These are phyloP conservation scores for Chironomus tepperi DNA, from an alignment of 1,140 invertebrate species.

Conservation along the genomic window DNA sequence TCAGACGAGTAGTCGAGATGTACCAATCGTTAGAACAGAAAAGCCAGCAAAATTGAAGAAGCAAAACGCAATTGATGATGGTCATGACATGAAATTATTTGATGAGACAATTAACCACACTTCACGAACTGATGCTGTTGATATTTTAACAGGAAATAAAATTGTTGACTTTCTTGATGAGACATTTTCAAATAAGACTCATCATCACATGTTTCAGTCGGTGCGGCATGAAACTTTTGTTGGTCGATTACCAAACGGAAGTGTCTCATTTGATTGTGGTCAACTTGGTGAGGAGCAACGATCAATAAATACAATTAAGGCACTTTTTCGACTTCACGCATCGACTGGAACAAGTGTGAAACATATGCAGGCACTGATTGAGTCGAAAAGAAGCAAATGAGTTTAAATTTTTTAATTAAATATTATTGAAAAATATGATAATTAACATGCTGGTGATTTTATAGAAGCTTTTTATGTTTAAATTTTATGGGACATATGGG, in stretches of 20 bases:
- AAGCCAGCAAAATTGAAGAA: slow-evolving; percentile 34
- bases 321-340: slow-evolving; percentile 54
- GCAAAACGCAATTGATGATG: slow-evolving; percentile 38
- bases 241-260: slow-evolving; percentile 42
- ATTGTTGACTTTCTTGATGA: not conserved
- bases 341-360: slow-evolving; percentile 40
- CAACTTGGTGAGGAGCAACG: slow-evolving; percentile 40
- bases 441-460: too few relatives aligned
- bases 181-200: not conserved
- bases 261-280: slow-evolving; percentile 39
- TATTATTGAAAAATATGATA: too few relatives aligned
- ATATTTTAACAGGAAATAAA: not conserved
- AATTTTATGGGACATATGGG: too few relatives aligned
- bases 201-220: not conserved
- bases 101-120: slow-evolving; percentile 27
- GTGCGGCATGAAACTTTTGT: not conserved
- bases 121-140: not conserved
- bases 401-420: not conserved
- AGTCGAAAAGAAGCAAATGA: slow-evolving; percentile 31
- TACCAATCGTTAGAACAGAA: slow-evolving; percentile 50
- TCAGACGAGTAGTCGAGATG: slow-evolving; percentile 49
- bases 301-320: slow-evolving; percentile 58
- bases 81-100: slow-evolving; percentile 47
- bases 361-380: slow-evolving; percentile 36
- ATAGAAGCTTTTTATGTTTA: too few relatives aligned